These are phyloP conservation scores for Drosophila melanocephala DNA, from an alignment of 2,888 invertebrate genomes.

Conservation along the genomic window DNA sequence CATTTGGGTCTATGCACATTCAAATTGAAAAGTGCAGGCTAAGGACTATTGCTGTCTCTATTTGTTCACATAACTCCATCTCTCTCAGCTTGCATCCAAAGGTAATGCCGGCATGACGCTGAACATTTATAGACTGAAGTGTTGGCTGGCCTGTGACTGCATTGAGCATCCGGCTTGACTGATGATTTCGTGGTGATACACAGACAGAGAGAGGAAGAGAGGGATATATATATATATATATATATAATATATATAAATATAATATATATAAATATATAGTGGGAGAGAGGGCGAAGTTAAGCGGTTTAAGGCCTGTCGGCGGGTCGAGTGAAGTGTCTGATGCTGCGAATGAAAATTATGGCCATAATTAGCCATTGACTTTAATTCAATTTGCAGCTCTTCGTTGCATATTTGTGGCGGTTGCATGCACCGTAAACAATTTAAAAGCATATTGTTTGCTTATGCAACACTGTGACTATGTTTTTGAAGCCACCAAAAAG, in stretches of 20 bases:
- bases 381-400: conserved; percentile 59
- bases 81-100: conserved; percentile 21
- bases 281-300: neutral
- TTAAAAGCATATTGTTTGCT: neutral
- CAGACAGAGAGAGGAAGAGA: neutral
- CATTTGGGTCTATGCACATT: conserved; percentile 60
- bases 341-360: conserved; percentile 51
- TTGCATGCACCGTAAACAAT: conserved; percentile 12
- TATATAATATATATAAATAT: neutral
- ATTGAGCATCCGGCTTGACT: conserved; percentile 38
- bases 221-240: neutral
- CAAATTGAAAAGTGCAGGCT: conserved; percentile 32
- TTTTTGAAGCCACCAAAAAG: neutral
- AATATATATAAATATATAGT: neutral
- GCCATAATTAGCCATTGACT: conserved; percentile 64
- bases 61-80: neutral
- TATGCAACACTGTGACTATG: neutral
- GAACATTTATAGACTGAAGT: conserved; percentile 40
- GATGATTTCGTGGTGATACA: conserved; percentile 36
- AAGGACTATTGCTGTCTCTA: conserved; percentile 14
- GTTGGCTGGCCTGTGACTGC: conserved; percentile 28
- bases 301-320: conserved; percentile 24
- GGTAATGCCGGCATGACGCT: conserved; percentile 46
- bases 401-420: conserved; percentile 8
- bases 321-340: conserved; percentile 48